Evolutionary conservation across 2,888 invertebrate species (phyloP).

Genomic region (Glomeris marginata): DNA sequence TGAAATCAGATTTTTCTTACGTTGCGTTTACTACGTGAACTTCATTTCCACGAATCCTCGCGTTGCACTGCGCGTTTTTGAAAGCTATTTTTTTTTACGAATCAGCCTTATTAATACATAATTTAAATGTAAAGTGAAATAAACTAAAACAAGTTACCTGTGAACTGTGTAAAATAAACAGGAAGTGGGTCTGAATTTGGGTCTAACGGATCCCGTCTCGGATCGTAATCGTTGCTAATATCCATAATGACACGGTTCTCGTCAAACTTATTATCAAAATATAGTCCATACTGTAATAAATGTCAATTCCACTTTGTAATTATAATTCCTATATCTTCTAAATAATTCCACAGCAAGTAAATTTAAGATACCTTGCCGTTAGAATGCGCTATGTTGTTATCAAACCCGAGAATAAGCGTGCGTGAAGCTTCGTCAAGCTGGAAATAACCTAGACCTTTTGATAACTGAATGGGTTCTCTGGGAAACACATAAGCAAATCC

Average conservation of each 20-base stretch:
- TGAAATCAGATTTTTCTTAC: too few species aligned
- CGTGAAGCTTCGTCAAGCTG: slow-evolving; percentile 10
- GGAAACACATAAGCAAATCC: slow-evolving; percentile 11
- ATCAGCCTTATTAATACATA: too few species aligned
- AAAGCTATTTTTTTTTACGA: too few species aligned
- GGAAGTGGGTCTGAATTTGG: slow-evolving; percentile 8
- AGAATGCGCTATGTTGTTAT: slow-evolving; percentile 20
- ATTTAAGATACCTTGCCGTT: slow-evolving; percentile 9
- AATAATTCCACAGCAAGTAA: too few species aligned
- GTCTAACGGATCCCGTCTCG: slow-evolving; percentile 8
- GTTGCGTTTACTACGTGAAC: too few species aligned
- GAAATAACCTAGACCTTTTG: slow-evolving; percentile 7
- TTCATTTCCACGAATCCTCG: too few species aligned
- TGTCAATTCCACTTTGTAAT: too few species aligned
- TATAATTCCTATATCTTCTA: too few species aligned
- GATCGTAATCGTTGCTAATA: slow-evolving; percentile 10
- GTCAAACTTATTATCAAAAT: slow-evolving; percentile 11
- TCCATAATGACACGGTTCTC: slow-evolving; percentile 3
- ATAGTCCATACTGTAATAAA: slow-evolving; percentile 6
- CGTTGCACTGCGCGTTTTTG: too few species aligned
- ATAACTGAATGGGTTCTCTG: slow-evolving; percentile 8
- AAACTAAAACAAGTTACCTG: slow-evolving; percentile 2
- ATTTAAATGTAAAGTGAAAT: too few species aligned
- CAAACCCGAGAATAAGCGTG: slow-evolving; percentile 19
- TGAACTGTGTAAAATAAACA: slow-evolving; percentile 9